Conservation (phyloP, 2,797 vertebrate genomes). For the Mormyrus proboscirostris region DNA sequence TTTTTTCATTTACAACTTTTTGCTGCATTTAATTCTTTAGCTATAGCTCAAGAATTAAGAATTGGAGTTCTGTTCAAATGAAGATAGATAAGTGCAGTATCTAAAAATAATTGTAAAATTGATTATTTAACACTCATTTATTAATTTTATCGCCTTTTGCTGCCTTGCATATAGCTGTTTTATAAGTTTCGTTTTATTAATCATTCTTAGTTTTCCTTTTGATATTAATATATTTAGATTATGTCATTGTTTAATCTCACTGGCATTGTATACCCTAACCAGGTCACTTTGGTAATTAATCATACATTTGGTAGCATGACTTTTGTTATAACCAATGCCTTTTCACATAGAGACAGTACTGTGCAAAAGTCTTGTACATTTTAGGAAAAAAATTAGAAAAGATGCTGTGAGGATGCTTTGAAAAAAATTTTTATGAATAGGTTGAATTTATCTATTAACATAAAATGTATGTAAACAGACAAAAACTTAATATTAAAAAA, state of each 20-base stretch:
- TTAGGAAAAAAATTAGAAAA: background rate
- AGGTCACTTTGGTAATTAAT: background rate
- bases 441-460: background rate
- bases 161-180: background rate
- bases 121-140: background rate
- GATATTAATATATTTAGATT: background rate
- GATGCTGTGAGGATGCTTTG: background rate
- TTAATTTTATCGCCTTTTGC: background rate
- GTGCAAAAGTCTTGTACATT: background rate
- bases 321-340: background rate
- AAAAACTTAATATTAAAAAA: background rate
- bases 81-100: background rate
- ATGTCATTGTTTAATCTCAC: background rate
- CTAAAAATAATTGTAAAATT: background rate
- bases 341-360: background rate
- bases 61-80: background rate
- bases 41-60: background rate
- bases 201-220: background rate
- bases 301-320: background rate
- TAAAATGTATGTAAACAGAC: background rate
- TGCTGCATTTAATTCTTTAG: background rate
- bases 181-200: background rate
- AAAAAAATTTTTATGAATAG: background rate
- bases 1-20: background rate
- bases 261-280: background rate